Conservation (phyloP, 2,888 invertebrate genomes). For the Macrophya annulata region DNA sequence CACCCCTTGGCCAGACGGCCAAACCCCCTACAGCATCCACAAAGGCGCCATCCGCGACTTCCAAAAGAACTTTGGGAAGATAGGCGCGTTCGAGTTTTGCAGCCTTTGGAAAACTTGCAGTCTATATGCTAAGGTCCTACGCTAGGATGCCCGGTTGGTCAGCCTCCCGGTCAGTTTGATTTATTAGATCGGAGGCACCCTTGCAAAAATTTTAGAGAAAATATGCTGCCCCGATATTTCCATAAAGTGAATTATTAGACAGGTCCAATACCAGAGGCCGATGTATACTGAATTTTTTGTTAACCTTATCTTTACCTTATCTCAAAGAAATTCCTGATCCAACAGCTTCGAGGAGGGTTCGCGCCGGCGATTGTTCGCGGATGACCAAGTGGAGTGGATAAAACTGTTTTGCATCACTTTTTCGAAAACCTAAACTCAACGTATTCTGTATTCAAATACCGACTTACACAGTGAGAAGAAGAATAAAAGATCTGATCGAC, state of each 20-base stretch:
- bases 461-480: not conserved
- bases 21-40: slow-evolving; percentile 34
- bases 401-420: slow-evolving; percentile 44
- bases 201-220: slow-evolving; percentile 76
- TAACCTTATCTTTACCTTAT: slow-evolving; percentile 50
- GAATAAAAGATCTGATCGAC: not conserved
- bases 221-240: slow-evolving; percentile 75
- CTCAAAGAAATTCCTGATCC: slow-evolving; percentile 47
- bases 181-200: slow-evolving; percentile 73
- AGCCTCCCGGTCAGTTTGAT: slow-evolving; percentile 76
- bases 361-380: not conserved
- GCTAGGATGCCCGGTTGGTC: slow-evolving; percentile 18
- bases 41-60: slow-evolving; percentile 49
- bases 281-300: slow-evolving; percentile 53
- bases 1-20: slow-evolving; percentile 32
- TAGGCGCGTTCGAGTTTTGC: slow-evolving; percentile 48
- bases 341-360: slow-evolving; percentile 13
- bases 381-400: slow-evolving; percentile 26
- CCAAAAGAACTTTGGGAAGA: slow-evolving; percentile 41
- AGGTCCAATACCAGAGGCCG: slow-evolving; percentile 61
- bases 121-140: slow-evolving; percentile 73
- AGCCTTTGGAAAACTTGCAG: slow-evolving; percentile 64
- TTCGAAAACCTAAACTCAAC: slow-evolving; percentile 27
- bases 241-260: slow-evolving; percentile 76
- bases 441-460: slow-evolving; percentile 25